Percentiles rank a stretch among this genome's conserved stretches.
These are phyloP conservation scores for Apocheima hispidaria DNA, from an alignment of 2,888 invertebrate species.

Conservation along the genomic window DNA sequence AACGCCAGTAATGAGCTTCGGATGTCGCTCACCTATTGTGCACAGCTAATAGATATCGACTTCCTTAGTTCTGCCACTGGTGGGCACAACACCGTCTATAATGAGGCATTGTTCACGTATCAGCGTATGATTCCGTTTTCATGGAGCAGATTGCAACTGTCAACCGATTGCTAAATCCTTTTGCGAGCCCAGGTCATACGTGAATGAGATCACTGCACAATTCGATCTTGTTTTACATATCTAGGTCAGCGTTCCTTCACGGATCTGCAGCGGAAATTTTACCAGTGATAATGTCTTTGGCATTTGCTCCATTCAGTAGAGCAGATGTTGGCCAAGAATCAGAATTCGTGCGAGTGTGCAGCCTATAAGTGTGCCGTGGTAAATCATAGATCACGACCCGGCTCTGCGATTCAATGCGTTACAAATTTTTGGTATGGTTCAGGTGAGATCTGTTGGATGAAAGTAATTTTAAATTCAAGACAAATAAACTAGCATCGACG, in stretches of 20 bases:
- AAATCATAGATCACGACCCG: slow-evolving; percentile 70
- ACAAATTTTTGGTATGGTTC: slow-evolving; percentile 43
- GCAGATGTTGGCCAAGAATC: slow-evolving; percentile 50
- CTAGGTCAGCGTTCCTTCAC: slow-evolving; percentile 68
- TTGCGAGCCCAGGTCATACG: slow-evolving; percentile 42
- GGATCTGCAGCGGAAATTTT: slow-evolving; percentile 67
- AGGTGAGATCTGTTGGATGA: slow-evolving; percentile 18
- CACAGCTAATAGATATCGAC: slow-evolving; percentile 84
- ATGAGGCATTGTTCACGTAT: slow-evolving; percentile 81
- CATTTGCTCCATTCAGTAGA: slow-evolving; percentile 56
- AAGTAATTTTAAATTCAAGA: not conserved
- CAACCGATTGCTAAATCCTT: slow-evolving; percentile 63
- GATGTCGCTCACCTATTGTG: slow-evolving; percentile 86
- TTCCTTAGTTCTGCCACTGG: slow-evolving; percentile 79
- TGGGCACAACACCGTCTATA: slow-evolving; percentile 73
- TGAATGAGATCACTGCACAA: slow-evolving; percentile 41
- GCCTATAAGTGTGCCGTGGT: slow-evolving; percentile 54
- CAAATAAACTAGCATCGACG: slow-evolving; percentile 22
- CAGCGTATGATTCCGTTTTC: slow-evolving; percentile 72
- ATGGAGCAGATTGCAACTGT: slow-evolving; percentile 64
- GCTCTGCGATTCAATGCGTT: slow-evolving; percentile 45
- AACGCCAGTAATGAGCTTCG: slow-evolving; percentile 84
- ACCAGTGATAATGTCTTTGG: slow-evolving; percentile 67
- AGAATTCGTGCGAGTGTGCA: slow-evolving; percentile 59
- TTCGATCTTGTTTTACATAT: slow-evolving; percentile 42